phyloP scores from a whole-genome alignment of 2,797 vertebrate genomes.

The Cirrhinus mrigala region DNA sequence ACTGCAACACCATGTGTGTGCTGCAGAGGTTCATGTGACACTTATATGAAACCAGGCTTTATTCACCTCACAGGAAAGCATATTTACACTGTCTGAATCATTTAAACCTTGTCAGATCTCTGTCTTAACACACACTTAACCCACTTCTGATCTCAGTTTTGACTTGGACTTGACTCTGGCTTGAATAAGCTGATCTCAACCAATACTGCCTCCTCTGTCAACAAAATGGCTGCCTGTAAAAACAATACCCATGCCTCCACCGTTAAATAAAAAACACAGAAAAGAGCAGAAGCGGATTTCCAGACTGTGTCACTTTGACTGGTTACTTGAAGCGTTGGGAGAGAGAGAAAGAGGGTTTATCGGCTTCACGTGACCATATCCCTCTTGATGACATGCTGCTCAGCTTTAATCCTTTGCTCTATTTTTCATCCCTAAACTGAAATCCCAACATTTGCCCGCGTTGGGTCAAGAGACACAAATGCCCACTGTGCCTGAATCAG shows the following conservation, averaged over 20 bases:
- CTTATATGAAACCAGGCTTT: background rate
- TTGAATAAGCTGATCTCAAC: background rate
- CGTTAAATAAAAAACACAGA: conserved; percentile 15
- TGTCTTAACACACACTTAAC: background rate
- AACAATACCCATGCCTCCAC: background rate
- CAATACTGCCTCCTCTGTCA: background rate
- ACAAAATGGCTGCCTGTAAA: conserved; percentile 39
- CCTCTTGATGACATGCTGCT: conserved; percentile 74
- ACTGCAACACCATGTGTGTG: background rate
- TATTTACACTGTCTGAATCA: background rate
- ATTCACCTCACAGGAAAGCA: background rate
- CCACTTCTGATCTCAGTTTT: background rate
- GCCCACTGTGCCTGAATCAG: conserved; percentile 71
- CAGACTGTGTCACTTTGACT: conserved; percentile 31
- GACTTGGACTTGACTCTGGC: background rate
- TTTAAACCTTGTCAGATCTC: background rate
- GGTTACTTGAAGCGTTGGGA: conserved; percentile 22
- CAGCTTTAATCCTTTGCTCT: conserved; percentile 76
- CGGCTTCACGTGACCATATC: conserved; percentile 65
- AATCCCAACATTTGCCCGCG: conserved; percentile 68
- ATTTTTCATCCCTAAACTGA: conserved; percentile 78
- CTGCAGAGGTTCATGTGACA: background rate
- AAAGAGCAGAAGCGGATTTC: conserved; percentile 26
- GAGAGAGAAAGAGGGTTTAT: conserved; percentile 23
- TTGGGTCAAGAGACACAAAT: conserved; percentile 73